These are phyloP conservation scores for Colius striatus DNA, from an alignment of 2,113 vertebrate species.

Conservation along the genomic window DNA sequence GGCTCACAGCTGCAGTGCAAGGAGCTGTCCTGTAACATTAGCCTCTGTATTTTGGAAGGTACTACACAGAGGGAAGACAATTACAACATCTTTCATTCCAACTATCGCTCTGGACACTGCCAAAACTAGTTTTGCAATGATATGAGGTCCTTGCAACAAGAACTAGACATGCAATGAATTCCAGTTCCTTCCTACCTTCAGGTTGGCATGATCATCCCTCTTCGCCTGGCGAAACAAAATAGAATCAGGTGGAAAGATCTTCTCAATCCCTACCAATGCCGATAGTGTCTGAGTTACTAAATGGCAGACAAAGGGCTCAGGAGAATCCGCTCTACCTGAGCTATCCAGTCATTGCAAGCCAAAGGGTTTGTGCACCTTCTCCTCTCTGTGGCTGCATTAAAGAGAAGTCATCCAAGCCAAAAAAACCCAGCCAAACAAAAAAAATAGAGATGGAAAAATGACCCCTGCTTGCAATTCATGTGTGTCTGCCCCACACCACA, in stretches of 20 bases:
- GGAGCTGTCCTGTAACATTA: background rate
- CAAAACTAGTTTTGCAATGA: constrained; percentile 32
- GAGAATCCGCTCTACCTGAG: background rate
- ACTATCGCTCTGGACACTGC: background rate
- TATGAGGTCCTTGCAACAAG: constrained; percentile 33
- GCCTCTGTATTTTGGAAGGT: background rate
- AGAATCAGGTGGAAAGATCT: constrained; percentile 7
- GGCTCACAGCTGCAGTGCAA: background rate
- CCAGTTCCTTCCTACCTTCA: constrained; percentile 56
- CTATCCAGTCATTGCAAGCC: background rate
- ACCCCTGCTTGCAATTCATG: background rate
- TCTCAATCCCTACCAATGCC: background rate
- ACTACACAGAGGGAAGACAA: background rate
- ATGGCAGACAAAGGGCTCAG: background rate
- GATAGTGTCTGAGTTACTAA: background rate
- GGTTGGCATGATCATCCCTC: constrained; percentile 48
- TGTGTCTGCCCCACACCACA: background rate
- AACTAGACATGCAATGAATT: background rate
- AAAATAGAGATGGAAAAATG: background rate
- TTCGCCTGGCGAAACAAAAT: background rate
- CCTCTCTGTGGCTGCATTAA: background rate
- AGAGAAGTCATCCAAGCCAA: background rate
- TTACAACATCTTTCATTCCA: constrained; percentile 14
- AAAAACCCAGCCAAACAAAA: background rate
- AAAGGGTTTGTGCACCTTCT: background rate